Conservation (phyloP, 2,888 invertebrate species). For the Diadromus collaris region DNA sequence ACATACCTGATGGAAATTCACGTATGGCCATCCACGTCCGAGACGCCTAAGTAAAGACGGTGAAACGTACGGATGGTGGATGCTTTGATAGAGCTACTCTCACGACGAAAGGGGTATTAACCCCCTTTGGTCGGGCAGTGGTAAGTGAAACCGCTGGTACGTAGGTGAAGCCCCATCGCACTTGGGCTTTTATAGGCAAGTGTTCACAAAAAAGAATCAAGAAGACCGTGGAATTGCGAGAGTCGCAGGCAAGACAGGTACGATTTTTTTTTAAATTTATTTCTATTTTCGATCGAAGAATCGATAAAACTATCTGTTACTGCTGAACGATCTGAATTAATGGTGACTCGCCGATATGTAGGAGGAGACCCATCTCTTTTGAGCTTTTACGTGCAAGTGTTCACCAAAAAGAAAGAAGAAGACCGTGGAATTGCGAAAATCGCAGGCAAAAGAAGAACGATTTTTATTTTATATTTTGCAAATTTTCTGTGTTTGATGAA, state of each 20-base stretch:
- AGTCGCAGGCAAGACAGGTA: too few species aligned
- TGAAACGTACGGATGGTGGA: slow-evolving; percentile 16
- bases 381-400: neutral
- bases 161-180: neutral
- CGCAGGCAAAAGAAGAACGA: neutral
- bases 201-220: neutral
- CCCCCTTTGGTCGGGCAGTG: neutral
- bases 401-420: neutral
- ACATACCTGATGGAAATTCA: neutral
- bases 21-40: slow-evolving; percentile 5
- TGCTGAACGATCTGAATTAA: too few species aligned
- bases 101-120: slow-evolving; percentile 5
- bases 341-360: too few species aligned
- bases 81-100: slow-evolving; percentile 20
- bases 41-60: slow-evolving; percentile 32
- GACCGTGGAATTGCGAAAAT: neutral
- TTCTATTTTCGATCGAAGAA: neutral
- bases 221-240: too few species aligned
- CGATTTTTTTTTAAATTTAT: neutral
- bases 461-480: neutral
- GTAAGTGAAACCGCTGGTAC: slow-evolving; percentile 3
- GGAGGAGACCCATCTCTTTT: neutral
- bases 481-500: neutral
- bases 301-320: neutral
- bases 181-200: neutral